Base-by-base conservation (phyloP, 2,797 vertebrate species). In the Urophycis tenuis region DNA sequence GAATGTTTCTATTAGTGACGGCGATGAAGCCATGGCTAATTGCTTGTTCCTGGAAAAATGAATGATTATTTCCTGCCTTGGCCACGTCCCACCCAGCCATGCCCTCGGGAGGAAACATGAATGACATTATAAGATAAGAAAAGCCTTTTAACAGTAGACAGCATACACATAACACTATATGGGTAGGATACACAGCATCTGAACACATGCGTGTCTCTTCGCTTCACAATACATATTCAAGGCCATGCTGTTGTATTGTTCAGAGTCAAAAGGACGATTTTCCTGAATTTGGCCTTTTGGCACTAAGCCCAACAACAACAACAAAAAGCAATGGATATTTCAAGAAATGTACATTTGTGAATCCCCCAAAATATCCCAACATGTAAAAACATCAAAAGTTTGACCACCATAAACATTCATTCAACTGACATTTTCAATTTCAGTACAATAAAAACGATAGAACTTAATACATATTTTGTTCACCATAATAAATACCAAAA, bases 41-140 rank as follows among this genome's bases (percentile, higher is more conserved):
- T 81, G 73, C 74, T 78, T n/a, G 73, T 81, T 8, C 17, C 25
- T 11, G 34, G 76, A 64, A 75, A 81, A 83, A 1, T n/a, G 71
- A 86, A 85, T 83, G 86, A 84, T 53, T 77, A 84, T 80, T 22
- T 5, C 69, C 32, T 31, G 1, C 31, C 45, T 39, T 53, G 17
- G 45, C 19, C 19, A 19, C 11, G 45, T 53, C 22, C 15, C 12
- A 4, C 45, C 19, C 45, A 53, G 19, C 45, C 45, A 22, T 49
- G 45, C 45, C 45, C 17, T 49, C 19, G 12, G 45, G 19, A 53
- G 19, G 19, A 53, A 19, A n/a, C 45, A 53, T 22, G 7, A 53
- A 19, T 53, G 2, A 53, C 4, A 22, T 53, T 1, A 53, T 53
- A 22, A 53, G 19, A 53, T 53, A 53, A 22, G 45, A 53, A 53